Percentiles rank a stretch among this genome's conserved stretches.
phyloP scores from a whole-genome alignment of 2,797 vertebrate genomes.

The Danionella dracula region DNA sequence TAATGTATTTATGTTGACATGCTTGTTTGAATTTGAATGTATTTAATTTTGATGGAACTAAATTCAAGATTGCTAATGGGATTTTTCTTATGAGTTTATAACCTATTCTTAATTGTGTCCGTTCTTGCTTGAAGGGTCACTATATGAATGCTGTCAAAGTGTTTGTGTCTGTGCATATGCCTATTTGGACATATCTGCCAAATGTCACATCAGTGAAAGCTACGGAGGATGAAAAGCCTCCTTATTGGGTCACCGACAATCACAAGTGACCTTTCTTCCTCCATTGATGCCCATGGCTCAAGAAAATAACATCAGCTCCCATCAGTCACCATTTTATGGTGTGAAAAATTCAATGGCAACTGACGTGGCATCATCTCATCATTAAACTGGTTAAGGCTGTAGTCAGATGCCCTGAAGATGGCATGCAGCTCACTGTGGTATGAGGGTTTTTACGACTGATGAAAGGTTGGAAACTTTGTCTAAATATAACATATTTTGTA shows the following conservation, averaged over 20 bases:
- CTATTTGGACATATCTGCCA: conserved; percentile 49
- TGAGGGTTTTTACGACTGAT: too few species aligned
- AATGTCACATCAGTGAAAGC: conserved; percentile 50
- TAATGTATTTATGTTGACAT: too few species aligned
- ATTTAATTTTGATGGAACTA: too few species aligned
- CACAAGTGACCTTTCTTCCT: conserved; percentile 50
- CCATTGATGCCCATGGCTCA: conserved; percentile 48
- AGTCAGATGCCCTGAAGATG: conserved; percentile 26
- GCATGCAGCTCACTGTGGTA: conserved; percentile 9
- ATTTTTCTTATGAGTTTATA: too few species aligned
- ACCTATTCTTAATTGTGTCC: conserved; percentile 40
- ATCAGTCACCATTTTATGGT: conserved; percentile 50
- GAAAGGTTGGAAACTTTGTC: too few species aligned
- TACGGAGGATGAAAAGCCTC: conserved; percentile 44
- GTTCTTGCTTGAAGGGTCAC: conserved; percentile 43
- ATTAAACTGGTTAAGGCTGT: conserved; percentile 23
- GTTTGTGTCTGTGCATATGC: conserved; percentile 38
- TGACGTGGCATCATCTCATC: conserved; percentile 45
- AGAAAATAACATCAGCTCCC: conserved; percentile 52
- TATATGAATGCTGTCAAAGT: conserved; percentile 33
- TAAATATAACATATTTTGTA: too few species aligned
- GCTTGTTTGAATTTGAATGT: too few species aligned
- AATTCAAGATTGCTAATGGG: too few species aligned
- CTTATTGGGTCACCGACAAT: conserved; percentile 51
- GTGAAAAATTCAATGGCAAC: conserved; percentile 51